A percentile compares a stretch with the other conserved stretches of the same genome.
These are phyloP conservation scores for Cromileptes altivelis DNA, from an alignment of 2,113 vertebrate genomes.

Conservation along the genomic window DNA sequence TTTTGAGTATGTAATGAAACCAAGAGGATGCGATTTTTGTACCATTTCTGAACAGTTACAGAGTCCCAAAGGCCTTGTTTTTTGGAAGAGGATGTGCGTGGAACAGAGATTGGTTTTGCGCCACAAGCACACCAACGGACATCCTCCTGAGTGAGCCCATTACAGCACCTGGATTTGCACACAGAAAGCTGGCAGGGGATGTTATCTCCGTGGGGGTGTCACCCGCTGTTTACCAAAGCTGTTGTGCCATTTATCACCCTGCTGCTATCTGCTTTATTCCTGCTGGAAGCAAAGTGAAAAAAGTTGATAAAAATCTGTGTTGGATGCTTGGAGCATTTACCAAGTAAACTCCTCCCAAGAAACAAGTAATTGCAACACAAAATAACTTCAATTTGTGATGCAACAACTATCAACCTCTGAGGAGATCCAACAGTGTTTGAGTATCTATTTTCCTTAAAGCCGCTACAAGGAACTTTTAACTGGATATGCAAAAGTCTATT, in stretches of 20 bases:
- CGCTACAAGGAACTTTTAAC: too few species aligned
- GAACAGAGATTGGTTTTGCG: background rate
- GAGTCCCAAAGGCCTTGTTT: background rate
- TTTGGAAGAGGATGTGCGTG: background rate
- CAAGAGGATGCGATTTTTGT: background rate
- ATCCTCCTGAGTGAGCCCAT: slow-evolving; percentile 10
- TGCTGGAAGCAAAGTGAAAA: slow-evolving; percentile 3
- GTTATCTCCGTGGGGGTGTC: background rate
- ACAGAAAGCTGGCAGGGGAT: slow-evolving; percentile 1
- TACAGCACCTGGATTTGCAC: slow-evolving; percentile 17
- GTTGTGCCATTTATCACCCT: slow-evolving; percentile 1
- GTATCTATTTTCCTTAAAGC: background rate
- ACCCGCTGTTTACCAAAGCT: slow-evolving; percentile 13
- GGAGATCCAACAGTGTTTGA: background rate
- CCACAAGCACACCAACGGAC: background rate
- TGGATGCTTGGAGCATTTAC: background rate
- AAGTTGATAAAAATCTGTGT: background rate
- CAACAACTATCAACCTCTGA: background rate
- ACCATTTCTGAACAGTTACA: background rate
- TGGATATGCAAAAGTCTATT: too few species aligned
- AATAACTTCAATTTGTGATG: background rate
- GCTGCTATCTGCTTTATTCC: background rate
- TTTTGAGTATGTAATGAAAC: background rate
- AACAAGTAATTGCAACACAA: background rate
- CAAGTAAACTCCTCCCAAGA: background rate